Percentiles rank a stretch among this genome's conserved stretches.
phyloP scores from a whole-genome alignment of 1,140 invertebrate species.

The Drosophila arizonae region DNA sequence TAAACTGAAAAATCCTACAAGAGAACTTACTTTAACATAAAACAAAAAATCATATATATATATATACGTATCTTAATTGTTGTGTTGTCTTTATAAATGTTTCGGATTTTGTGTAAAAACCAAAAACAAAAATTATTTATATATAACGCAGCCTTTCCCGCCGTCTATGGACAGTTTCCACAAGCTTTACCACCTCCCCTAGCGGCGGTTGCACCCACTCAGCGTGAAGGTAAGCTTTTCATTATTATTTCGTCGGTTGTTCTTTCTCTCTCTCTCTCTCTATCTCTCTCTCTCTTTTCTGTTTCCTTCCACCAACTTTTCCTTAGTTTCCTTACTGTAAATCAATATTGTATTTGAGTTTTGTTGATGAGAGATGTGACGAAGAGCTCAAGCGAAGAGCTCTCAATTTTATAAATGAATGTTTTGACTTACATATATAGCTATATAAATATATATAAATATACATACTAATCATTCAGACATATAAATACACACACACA shows the following conservation, averaged over 20 bases:
- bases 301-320: slow-evolving; percentile 6
- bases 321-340: slow-evolving; percentile 46
- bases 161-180: slow-evolving; percentile 97
- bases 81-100: slow-evolving; percentile 83
- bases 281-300: slow-evolving; percentile 8
- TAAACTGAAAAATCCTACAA: slow-evolving; percentile 19
- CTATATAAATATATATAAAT: slow-evolving; percentile 44
- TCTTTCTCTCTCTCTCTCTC: slow-evolving; percentile 11
- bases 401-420: slow-evolving; percentile 20
- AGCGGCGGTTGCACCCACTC: slow-evolving; percentile 93
- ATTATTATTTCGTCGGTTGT: slow-evolving; percentile 61
- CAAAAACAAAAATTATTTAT: slow-evolving; percentile 85
- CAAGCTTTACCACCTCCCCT: slow-evolving; percentile 96
- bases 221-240: slow-evolving; percentile 95
- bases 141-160: slow-evolving; percentile 95
- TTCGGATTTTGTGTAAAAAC: slow-evolving; percentile 83
- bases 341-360: slow-evolving; percentile 56
- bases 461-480: slow-evolving; percentile 29
- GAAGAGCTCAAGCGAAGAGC: slow-evolving; percentile 21
- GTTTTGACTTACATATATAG: slow-evolving; percentile 36
- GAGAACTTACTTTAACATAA: slow-evolving; percentile 38
- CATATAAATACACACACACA: slow-evolving; percentile 13
- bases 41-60: slow-evolving; percentile 8
- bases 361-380: slow-evolving; percentile 43
- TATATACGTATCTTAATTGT: slow-evolving; percentile 72